Evolutionary conservation across 2,113 vertebrate genomes (phyloP).

Genomic region (Alethe castanea): DNA sequence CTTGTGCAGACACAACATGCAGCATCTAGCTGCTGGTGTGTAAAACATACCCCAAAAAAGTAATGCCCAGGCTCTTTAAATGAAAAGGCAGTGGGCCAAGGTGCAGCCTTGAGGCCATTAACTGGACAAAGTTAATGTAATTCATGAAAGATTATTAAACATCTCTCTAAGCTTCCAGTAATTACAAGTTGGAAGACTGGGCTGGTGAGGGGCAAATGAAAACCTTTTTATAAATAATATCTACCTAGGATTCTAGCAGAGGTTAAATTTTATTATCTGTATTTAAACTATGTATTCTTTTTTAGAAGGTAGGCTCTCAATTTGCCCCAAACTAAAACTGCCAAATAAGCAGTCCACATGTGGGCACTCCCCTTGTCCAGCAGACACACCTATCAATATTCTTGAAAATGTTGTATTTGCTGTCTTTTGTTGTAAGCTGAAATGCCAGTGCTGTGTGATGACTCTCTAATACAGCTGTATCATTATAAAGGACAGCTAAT

Average conservation of each 20-base stretch:
- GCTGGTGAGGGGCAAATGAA: not conserved
- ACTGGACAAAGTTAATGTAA: not conserved
- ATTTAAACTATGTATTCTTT: not conserved
- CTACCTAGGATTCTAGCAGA: not conserved
- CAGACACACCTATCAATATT: conserved; percentile 87
- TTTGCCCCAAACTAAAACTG: not conserved
- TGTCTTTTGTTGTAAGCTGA: conserved; percentile 89
- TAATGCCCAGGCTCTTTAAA: not conserved
- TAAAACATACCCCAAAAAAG: not conserved
- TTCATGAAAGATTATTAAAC: not conserved
- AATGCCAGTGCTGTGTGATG: conserved; percentile 94
- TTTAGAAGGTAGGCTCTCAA: not conserved
- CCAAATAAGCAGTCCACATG: not conserved
- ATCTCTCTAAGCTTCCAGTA: not conserved
- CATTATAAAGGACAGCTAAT: conserved; percentile 93
- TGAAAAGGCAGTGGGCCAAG: not conserved
- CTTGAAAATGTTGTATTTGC: conserved; percentile 95
- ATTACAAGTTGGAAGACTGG: not conserved
- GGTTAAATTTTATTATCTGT: not conserved
- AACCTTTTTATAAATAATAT: not conserved
- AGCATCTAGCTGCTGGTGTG: not conserved
- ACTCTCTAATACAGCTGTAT: conserved; percentile 92
- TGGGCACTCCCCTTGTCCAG: not conserved
- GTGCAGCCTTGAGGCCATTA: not conserved
- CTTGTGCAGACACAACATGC: not conserved